Conservation (phyloP, 2,797 vertebrate genomes). For the Molossus alvarezi region DNA sequence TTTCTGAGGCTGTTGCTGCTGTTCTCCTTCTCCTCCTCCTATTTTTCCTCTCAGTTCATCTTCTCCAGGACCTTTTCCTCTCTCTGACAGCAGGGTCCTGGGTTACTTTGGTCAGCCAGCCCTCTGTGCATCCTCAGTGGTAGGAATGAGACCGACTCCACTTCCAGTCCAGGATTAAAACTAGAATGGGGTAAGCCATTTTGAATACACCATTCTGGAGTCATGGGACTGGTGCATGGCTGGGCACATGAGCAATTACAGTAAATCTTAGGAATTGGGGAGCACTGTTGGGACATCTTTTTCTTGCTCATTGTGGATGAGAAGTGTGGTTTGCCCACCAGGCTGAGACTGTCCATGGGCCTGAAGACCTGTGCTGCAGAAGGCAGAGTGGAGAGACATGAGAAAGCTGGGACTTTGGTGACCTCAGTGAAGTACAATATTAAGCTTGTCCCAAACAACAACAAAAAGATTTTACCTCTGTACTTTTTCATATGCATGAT, state of each 20-base stretch:
- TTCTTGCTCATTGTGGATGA: not conserved
- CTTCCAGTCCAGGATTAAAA: not conserved
- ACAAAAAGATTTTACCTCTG: not conserved
- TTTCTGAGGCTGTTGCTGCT: not conserved
- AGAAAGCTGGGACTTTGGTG: not conserved
- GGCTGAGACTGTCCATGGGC: not conserved
- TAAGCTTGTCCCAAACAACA: not conserved
- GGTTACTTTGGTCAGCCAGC: not conserved
- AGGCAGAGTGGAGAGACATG: not conserved
- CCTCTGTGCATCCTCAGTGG: not conserved
- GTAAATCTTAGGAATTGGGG: not conserved
- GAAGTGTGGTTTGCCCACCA: not conserved
- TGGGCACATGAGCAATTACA: not conserved
- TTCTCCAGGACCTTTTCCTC: not conserved
- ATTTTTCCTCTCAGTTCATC: not conserved
- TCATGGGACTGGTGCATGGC: not conserved
- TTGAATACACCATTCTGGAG: not conserved
- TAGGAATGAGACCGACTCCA: not conserved
- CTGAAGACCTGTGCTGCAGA: not conserved
- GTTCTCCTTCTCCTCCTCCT: not conserved
- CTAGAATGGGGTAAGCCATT: not conserved
- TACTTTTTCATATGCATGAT: not conserved
- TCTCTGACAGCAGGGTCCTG: not conserved
- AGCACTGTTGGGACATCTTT: not conserved
- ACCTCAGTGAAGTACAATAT: not conserved